A percentile compares a stretch with the other conserved stretches of the same genome.
Conservation (phyloP, 1,140 invertebrate genomes). For the Lepidurus couesii region DNA sequence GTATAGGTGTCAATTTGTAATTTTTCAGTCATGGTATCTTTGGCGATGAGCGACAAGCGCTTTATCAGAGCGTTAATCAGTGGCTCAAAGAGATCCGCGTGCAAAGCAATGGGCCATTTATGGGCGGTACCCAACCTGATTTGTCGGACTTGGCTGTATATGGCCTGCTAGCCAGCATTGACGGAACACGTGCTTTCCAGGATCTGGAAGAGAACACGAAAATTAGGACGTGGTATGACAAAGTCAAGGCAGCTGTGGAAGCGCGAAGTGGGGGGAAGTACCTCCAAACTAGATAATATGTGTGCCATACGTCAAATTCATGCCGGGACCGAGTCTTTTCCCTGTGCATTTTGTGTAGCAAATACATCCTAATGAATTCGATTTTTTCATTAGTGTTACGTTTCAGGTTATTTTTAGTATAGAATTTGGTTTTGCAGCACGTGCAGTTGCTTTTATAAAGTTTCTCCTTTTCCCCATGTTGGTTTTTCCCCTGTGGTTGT, state of each 20-base stretch:
- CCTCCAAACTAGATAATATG: neutral
- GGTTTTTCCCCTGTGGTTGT: no score
- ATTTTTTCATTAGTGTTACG: no score
- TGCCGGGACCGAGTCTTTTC: neutral
- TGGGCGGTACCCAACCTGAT: conserved; percentile 77
- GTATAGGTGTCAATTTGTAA: neutral
- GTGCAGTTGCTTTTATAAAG: no score
- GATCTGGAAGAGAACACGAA: conserved; percentile 70
- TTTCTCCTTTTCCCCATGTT: no score
- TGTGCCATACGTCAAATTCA: neutral
- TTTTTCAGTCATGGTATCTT: conserved; percentile 68
- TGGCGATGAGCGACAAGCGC: conserved; percentile 78
- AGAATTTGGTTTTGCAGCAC: no score
- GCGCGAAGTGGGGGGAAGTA: neutral
- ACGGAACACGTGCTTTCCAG: conserved; percentile 85
- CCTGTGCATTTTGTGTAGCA: neutral
- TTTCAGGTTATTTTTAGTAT: no score
- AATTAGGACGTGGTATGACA: conserved; percentile 54
- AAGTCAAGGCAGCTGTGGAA: conserved; percentile 45
- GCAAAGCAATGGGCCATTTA: conserved; percentile 57
- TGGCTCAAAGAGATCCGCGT: conserved; percentile 69
- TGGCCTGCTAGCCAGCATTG: conserved; percentile 88
- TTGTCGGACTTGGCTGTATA: conserved; percentile 90
- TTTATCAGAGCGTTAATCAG: conserved; percentile 80
- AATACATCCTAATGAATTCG: neutral